Percentiles rank a stretch among this genome's conserved stretches.
Conservation (phyloP, 2,888 invertebrate genomes). For the Rhorus exstirpatorius region DNA sequence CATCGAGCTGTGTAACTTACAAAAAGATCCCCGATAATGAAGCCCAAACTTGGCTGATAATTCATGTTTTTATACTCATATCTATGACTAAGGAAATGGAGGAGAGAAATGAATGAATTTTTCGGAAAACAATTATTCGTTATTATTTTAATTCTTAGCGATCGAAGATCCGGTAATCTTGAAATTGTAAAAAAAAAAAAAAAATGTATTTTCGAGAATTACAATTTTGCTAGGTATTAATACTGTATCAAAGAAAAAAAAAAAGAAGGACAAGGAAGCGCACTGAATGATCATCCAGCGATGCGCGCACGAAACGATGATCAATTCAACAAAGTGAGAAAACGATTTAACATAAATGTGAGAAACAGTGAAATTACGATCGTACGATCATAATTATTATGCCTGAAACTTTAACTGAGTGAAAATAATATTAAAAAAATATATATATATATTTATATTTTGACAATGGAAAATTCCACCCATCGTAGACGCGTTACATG, state of each 20-base stretch:
- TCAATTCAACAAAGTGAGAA: conserved; percentile 40
- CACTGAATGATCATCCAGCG: conserved; percentile 30
- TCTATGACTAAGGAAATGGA: conserved; percentile 3
- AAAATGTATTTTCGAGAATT: conserved; percentile 64
- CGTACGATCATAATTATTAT: conserved; percentile 43
- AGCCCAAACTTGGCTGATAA: no score
- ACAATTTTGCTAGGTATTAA: conserved; percentile 63
- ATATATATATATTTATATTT: conserved; percentile 46
- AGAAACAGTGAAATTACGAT: conserved; percentile 38
- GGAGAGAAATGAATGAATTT: conserved; percentile 6
- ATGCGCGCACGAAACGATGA: conserved; percentile 59
- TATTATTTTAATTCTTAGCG: conserved; percentile 42
- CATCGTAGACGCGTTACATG: conserved; percentile 53
- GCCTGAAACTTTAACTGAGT: conserved; percentile 30
- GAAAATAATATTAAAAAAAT: conserved; percentile 10
- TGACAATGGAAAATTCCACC: conserved; percentile 59
- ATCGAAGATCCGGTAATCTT: conserved; percentile 38
- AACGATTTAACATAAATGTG: conserved; percentile 16
- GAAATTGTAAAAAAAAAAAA: conserved; percentile 45
- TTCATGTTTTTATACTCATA: no score
- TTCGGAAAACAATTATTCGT: conserved; percentile 19
- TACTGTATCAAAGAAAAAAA: conserved; percentile 27
- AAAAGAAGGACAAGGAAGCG: conserved; percentile 17
- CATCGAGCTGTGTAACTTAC: no score
- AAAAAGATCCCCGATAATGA: no score